Base-by-base conservation (phyloP, 2,888 invertebrate species). In the Rhogogaster chlorosoma region DNA sequence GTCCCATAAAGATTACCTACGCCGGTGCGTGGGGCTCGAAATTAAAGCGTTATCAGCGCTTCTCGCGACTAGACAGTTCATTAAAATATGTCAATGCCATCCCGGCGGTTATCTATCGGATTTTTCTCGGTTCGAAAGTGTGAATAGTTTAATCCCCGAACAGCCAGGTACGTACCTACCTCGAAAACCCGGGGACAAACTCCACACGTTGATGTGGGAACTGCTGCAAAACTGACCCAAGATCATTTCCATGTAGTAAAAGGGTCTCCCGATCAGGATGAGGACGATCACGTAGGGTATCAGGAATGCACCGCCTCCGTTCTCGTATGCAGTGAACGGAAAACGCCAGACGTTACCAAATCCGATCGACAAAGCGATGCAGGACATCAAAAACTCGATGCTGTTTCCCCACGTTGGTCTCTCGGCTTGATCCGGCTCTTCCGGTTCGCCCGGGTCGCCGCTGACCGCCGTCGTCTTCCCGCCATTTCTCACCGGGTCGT, bases 141-240 rank as follows among this genome's bases (percentile, higher is more conserved):
- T 5, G n/a, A 53, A n/a, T 18, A 53, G n/a, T 53, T n/a, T 18
- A 53, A 53, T 53, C n/a, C 53, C n/a, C 53, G 53, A n/a, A 53
- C n/a, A 53, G 6, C 49, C 15, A 36, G 15, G 42, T 73, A 73
- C 53, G 49, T 80, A 49, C 77, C 45, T 91, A 97, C 97, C 97
- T 95, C 96, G 96, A 91, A 97, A 95, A 1, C 96, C 95, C 0
- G 97, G 97, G 7, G 95, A 94, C 86, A 95, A 93, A 86, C 96
- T 96, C 84, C 84, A 84, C 64, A 97, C 95, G 91, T 96, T 96
- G 0, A 97, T 96, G 2, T 96, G 96, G 87, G 97, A 97, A 88
- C 95, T 95, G 85, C 96, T 96, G 86, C 96, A 96, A 91, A 97
- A 98, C 92, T 98, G 98, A n/a, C 98, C 98, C 32, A 98, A 91